Evolutionary conservation across 1,140 invertebrate genomes (phyloP).

Genomic region (Diploscapter pachys): DNA sequence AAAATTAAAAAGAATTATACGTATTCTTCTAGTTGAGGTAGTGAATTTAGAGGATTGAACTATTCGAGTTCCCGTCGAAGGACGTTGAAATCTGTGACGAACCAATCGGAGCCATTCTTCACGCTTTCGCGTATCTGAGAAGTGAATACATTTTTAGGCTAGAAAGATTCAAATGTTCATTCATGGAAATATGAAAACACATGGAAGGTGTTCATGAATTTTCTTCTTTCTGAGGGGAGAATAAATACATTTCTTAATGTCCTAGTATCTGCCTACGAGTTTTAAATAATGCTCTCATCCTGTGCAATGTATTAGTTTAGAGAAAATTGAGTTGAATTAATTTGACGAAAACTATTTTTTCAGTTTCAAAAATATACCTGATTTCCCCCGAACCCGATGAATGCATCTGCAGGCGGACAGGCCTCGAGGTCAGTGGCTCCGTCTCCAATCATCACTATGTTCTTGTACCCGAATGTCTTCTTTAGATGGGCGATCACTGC

Average conservation of each 20-base stretch:
- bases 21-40: no score
- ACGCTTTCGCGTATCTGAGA: conserved; percentile 71
- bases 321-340: no score
- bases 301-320: no score
- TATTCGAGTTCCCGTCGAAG: conserved; percentile 60
- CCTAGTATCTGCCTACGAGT: no score
- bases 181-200: not conserved
- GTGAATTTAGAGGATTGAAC: no score
- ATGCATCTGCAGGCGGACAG: conserved; percentile 79
- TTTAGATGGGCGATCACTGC: conserved; percentile 78
- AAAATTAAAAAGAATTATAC: no score
- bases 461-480: conserved; percentile 71
- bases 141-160: not conserved
- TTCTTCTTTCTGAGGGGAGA: not conserved
- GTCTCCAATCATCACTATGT: conserved; percentile 87
- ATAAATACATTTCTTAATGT: no score
- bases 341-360: no score
- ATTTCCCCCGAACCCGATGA: conserved; percentile 83
- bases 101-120: conserved; percentile 78
- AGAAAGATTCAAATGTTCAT: no score
- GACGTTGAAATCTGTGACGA: conserved; percentile 81
- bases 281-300: no score
- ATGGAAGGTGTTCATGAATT: not conserved
- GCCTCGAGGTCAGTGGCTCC: conserved; percentile 93
- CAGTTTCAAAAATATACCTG: conserved; percentile 60